These are phyloP conservation scores for Macquaria australasica DNA, from an alignment of 2,113 vertebrate species.

Conservation along the genomic window DNA sequence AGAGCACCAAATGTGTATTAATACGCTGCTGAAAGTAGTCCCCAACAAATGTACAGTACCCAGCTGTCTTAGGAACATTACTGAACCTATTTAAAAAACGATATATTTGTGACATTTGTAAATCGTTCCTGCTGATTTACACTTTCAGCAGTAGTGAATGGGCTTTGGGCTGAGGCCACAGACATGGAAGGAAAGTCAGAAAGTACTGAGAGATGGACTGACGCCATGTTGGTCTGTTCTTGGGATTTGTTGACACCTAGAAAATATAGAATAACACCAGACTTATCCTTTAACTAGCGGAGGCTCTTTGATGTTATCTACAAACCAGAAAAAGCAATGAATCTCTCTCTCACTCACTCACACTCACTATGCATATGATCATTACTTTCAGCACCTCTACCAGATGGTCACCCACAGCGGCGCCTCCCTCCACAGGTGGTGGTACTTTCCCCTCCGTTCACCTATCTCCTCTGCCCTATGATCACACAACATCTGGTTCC, in stretches of 20 bases:
- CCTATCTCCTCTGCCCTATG: constrained; percentile 42
- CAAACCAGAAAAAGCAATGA: not conserved
- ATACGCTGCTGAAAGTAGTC: not conserved
- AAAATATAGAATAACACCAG: not conserved
- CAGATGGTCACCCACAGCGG: constrained; percentile 55
- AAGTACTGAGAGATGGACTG: not conserved
- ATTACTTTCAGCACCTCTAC: constrained; percentile 22
- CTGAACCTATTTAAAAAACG: not conserved
- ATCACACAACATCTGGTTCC: constrained; percentile 68
- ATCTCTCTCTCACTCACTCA: not conserved
- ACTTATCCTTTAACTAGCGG: not conserved
- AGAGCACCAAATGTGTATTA: not conserved
- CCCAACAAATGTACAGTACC: not conserved
- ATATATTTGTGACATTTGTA: not conserved
- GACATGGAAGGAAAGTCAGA: not conserved
- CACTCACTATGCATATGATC: constrained; percentile 8
- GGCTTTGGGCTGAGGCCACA: not conserved
- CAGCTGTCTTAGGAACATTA: not conserved
- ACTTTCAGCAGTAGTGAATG: not conserved
- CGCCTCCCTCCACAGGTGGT: constrained; percentile 60
- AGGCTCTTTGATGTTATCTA: not conserved
- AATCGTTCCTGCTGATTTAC: not conserved
- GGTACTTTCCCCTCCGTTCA: constrained; percentile 32
- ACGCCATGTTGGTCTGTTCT: not conserved
- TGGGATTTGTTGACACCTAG: too few relatives aligned